A percentile compares a stretch with the other conserved stretches of the same genome.
Evolutionary conservation across 2,113 vertebrate species (phyloP).

Genomic region (Festucalex cinctus): DNA sequence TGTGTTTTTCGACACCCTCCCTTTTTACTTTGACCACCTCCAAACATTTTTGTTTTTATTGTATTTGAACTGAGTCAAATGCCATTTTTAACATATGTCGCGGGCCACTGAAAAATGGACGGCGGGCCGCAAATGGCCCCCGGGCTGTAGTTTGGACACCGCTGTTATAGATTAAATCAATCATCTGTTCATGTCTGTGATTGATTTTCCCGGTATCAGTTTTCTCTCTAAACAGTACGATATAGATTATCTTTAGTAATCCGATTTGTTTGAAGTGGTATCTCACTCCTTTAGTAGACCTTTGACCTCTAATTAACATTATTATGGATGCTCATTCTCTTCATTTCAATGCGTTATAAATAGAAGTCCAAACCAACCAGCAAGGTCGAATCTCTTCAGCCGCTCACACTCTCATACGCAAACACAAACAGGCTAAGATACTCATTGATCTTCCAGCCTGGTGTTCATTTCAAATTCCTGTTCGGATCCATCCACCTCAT

Average conservation of each 20-base stretch:
- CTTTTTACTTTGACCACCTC: too few species aligned
- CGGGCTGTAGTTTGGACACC: too few species aligned
- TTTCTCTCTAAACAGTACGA: constrained; percentile 18
- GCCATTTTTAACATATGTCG: too few species aligned
- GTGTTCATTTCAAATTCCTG: constrained; percentile 80
- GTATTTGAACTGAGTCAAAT: too few species aligned
- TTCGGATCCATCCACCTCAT: constrained; percentile 73
- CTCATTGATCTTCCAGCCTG: constrained; percentile 65
- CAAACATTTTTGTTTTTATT: too few species aligned
- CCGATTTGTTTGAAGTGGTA: constrained; percentile 31
- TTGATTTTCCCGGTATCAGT: constrained; percentile 31
- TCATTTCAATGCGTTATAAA: constrained; percentile 43
- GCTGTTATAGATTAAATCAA: constrained; percentile 46
- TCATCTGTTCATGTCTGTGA: constrained; percentile 18
- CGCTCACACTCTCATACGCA: constrained; percentile 16
- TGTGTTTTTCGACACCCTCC: too few species aligned
- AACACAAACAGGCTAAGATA: constrained; percentile 34
- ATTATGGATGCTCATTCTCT: not conserved
- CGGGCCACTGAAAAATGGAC: too few species aligned
- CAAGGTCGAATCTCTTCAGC: constrained; percentile 54
- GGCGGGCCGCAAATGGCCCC: too few species aligned
- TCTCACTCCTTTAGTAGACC: constrained; percentile 21
- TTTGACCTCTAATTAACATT: constrained; percentile 48
- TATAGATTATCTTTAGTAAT: constrained; percentile 39
- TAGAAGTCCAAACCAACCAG: constrained; percentile 33